These are phyloP conservation scores for Crenuchus spilurus DNA, from an alignment of 2,797 vertebrate genomes.

Conservation along the genomic window DNA sequence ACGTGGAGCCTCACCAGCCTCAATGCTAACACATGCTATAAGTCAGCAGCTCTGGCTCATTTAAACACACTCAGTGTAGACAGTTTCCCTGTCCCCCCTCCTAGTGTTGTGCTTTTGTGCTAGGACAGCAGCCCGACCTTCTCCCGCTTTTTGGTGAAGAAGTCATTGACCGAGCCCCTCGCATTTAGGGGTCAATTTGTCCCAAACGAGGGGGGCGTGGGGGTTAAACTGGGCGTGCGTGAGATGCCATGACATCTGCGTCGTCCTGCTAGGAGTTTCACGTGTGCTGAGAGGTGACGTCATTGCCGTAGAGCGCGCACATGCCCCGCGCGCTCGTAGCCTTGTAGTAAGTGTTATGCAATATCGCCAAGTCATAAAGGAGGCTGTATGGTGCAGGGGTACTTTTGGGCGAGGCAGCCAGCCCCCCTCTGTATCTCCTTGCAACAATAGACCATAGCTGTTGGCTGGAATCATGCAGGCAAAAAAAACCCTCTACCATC, in stretches of 20 bases:
- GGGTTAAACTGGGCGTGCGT: not conserved
- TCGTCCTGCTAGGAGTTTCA: slow-evolving; percentile 45
- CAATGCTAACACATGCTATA: slow-evolving; percentile 4
- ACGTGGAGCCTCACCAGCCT: slow-evolving; percentile 11
- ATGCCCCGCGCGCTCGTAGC: slow-evolving; percentile 62
- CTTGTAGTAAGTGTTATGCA: slow-evolving; percentile 78
- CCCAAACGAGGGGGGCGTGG: no score
- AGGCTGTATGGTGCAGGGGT: slow-evolving; percentile 36
- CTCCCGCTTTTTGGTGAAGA: not conserved
- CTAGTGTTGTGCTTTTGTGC: not conserved
- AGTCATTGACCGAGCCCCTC: no score
- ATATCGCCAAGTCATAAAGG: slow-evolving; percentile 55
- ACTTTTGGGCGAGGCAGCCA: slow-evolving; percentile 29
- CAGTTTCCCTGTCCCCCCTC: not conserved
- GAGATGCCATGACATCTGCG: slow-evolving; percentile 36
- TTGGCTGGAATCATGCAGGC: not conserved
- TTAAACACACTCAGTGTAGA: not conserved
- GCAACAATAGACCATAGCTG: not conserved
- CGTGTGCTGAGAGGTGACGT: slow-evolving; percentile 72
- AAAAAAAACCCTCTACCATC: not conserved
- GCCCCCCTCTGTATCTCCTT: not conserved
- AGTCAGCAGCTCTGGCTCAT: no score
- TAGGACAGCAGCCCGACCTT: no score
- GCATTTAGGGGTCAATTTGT: not conserved
- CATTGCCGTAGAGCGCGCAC: slow-evolving; percentile 73